Base-by-base conservation (phyloP, 2,797 vertebrate genomes). In the Bucorvus abyssinicus region DNA sequence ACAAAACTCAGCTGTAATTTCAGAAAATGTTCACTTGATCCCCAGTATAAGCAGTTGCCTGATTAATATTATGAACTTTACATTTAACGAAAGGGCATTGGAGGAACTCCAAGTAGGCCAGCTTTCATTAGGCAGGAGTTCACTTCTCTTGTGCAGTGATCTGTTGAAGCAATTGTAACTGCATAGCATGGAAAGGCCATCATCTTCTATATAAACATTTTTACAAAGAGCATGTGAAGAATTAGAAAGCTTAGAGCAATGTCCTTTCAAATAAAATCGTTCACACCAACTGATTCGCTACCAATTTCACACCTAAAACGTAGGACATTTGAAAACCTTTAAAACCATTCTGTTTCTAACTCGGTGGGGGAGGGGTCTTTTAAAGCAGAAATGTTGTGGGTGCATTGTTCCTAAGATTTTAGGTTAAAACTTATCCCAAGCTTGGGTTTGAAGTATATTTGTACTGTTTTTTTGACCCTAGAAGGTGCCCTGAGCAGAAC, bases 101-200 rank as follows among this genome's bases (percentile, higher is more conserved):
- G 94, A 90, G 78, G 82, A 94, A 49, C 83, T 97, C 97, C 95
- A 95, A 93, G 95, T 71, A 94, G 94, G 92, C 57, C 76, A 94
- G 88, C 94, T 98, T 97, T 97, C 96, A 97, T 95, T 97, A 97
- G 95, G 87, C 89, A 91, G 84, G 89, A 97, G 95, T 92, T 97
- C 97, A 91, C 90, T 96, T 97, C 96, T 96, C 95, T 94, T 97
- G 97, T 97, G 97, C 96, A 95, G 97, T 97, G 97, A 98, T 97
- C 97, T 97, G 97, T 98, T 97, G 96, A 98, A 98, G 93, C 92
- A 94, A 95, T 95, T 97, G 97, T 93, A 97, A 95, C 87, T 75
- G 93, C 92, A 94, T 96, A 96, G 95, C 96, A 96, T 96, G 91
- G 97, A 98, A 98, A 98, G 97, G 97, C 97, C 97, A 97, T 94